Evolutionary conservation across 2,113 vertebrate species (phyloP).

Genomic region (Rhagologus leucostigma): DNA sequence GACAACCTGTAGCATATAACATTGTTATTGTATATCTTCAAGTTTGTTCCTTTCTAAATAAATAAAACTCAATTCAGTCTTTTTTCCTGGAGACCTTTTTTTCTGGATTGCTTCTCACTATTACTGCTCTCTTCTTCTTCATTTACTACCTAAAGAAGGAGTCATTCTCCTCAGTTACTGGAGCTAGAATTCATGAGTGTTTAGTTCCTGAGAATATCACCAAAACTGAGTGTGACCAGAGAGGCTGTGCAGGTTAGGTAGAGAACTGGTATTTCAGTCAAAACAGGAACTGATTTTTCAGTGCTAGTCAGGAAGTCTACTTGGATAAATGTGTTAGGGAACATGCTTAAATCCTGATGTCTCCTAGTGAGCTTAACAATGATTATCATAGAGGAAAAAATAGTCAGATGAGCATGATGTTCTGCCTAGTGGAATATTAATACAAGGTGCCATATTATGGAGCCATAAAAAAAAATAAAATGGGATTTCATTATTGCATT

Average conservation of each 20-base stretch:
- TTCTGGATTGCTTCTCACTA: neutral
- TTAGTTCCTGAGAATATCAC: neutral
- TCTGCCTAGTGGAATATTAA: neutral
- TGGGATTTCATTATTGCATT: neutral
- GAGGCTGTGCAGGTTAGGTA: neutral
- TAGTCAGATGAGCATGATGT: neutral
- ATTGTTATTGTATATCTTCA: neutral
- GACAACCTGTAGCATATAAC: neutral
- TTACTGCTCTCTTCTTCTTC: neutral
- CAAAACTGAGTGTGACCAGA: neutral
- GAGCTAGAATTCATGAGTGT: neutral
- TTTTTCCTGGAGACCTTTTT: neutral
- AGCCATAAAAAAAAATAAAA: neutral
- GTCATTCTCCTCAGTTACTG: neutral
- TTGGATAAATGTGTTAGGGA: neutral
- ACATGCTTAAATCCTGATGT: neutral
- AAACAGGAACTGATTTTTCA: neutral
- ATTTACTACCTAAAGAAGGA: neutral
- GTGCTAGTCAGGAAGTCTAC: neutral
- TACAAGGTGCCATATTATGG: neutral
- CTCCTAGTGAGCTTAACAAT: neutral
- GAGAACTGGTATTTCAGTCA: neutral
- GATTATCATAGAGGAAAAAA: neutral
- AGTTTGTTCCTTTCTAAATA: neutral
- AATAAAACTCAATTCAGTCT: neutral